Conservation (phyloP, 1,140 invertebrate genomes). For the silkworm (Bombyx mori) region ASM3026992v2 NC_085111.1:7850001-7850500, state of each 20-base stretch:
- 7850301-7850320: not conserved
- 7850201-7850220: conserved; percentile 90
- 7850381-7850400: not conserved
- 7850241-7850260: conserved; percentile 96
- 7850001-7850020: too few species aligned
- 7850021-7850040: too few species aligned
- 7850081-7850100: not conserved
- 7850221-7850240: conserved; percentile 99
- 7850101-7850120: conserved; percentile 27
- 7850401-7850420: conserved; percentile 29
- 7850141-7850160: conserved; percentile 57
- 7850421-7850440: conserved; percentile 82
- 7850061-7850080: too few species aligned
- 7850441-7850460: conserved; percentile 95
- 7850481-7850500: conserved; percentile 94
- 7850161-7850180: conserved; percentile 85
- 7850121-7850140: conserved; percentile 20
- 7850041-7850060: too few species aligned
- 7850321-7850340: not conserved
- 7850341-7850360: too few species aligned
- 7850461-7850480: conserved; percentile 97
- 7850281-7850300: conserved; percentile 86
- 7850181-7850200: conserved; percentile 88
- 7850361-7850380: not conserved
- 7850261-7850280: conserved; percentile 95